Conservation (phyloP, 92 coral and sea anemone genomes). For the Chrysogorgia sp. region DNA sequence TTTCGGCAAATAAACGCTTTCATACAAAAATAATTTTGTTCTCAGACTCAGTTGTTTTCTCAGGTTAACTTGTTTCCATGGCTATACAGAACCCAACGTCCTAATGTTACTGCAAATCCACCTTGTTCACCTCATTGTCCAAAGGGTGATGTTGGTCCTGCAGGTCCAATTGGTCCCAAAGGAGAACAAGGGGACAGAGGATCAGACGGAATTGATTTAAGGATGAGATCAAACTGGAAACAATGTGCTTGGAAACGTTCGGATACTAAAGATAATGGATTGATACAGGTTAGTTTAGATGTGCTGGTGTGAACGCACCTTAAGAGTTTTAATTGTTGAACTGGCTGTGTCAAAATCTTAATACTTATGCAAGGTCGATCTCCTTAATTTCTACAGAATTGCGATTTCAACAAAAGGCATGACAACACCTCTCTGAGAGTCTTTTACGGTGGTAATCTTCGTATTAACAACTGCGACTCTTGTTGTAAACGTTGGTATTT, state of each 20-base stretch:
- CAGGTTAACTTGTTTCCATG: too few species aligned
- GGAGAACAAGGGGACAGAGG: constrained; percentile 20
- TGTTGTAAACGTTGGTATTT: constrained; percentile 35
- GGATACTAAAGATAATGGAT: constrained; percentile 23
- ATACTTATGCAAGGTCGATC: background rate
- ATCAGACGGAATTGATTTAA: background rate
- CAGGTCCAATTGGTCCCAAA: constrained; percentile 13
- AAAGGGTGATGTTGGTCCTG: constrained; percentile 20
- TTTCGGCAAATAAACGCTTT: too few species aligned
- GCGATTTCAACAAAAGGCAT: background rate
- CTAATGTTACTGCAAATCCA: too few species aligned
- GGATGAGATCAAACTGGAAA: constrained; percentile 28
- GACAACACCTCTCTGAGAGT: constrained; percentile 7
- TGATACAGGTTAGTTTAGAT: constrained; percentile 19
- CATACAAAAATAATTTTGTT: too few species aligned
- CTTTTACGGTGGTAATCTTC: constrained; percentile 13
- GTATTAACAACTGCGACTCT: constrained; percentile 3
- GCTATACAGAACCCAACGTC: too few species aligned
- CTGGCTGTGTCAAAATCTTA: too few species aligned
- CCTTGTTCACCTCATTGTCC: too few species aligned
- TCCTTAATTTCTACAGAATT: background rate
- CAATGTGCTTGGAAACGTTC: constrained; percentile 27
- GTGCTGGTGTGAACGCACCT: too few species aligned
- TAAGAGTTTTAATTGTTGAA: too few species aligned
- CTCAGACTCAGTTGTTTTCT: too few species aligned